Conservation (phyloP, 2,888 invertebrate species). For the Lymantria monacha region DNA sequence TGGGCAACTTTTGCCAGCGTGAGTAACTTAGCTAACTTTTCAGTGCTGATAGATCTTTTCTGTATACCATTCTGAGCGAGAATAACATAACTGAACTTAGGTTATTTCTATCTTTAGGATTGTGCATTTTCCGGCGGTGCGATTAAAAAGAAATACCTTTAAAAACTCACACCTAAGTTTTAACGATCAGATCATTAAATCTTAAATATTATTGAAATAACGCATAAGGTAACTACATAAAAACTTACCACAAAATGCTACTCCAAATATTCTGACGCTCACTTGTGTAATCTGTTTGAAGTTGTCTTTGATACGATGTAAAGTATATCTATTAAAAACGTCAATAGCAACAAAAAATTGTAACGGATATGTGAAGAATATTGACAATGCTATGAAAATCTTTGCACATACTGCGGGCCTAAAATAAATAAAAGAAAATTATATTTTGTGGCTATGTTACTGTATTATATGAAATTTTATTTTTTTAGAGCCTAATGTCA, state of each 20-base stretch:
- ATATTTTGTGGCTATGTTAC: not conserved
- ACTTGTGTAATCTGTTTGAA: slow-evolving; percentile 48
- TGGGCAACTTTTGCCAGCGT: too few species aligned
- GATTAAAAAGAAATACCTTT: too few species aligned
- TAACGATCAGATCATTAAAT: not conserved
- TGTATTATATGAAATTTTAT: not conserved
- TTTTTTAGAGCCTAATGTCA: not conserved
- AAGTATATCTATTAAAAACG: slow-evolving; percentile 90
- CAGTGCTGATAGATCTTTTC: too few species aligned
- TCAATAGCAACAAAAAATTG: slow-evolving; percentile 97
- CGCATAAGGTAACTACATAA: not conserved
- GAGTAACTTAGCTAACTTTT: too few species aligned
- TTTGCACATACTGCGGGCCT: slow-evolving; percentile 91
- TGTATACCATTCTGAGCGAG: too few species aligned
- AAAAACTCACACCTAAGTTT: too few species aligned
- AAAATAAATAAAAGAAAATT: slow-evolving; percentile 39
- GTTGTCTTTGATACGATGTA: slow-evolving; percentile 83
- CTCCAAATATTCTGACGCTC: slow-evolving; percentile 55
- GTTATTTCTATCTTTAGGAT: too few species aligned
- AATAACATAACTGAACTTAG: too few species aligned
- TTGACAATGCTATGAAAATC: slow-evolving; percentile 92
- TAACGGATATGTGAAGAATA: slow-evolving; percentile 95
- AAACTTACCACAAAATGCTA: slow-evolving; percentile 58
- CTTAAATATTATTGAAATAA: too few species aligned
- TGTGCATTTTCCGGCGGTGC: too few species aligned